phyloP scores from a whole-genome alignment of 2,113 vertebrate species.

The Syrmaticus mikado region DNA sequence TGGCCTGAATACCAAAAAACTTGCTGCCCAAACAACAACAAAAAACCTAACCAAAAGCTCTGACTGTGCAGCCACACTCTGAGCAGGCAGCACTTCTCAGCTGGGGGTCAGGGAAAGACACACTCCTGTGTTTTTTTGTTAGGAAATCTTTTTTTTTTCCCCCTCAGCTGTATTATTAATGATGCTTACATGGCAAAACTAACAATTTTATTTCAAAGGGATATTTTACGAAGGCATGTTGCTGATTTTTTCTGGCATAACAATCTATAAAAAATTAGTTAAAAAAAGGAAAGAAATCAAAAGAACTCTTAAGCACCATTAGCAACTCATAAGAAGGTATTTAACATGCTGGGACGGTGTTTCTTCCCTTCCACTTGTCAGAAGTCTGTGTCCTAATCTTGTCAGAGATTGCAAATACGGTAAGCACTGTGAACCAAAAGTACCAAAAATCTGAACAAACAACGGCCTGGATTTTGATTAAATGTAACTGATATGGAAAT shows the following conservation, averaged over 20 bases:
- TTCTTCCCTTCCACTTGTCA: not conserved
- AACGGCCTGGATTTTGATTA: not conserved
- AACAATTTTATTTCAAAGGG: conserved; percentile 45
- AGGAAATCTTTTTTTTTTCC: not conserved
- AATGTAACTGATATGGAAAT: not conserved
- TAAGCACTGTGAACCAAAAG: not conserved
- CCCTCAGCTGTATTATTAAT: conserved; percentile 20
- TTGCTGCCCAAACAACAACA: not conserved
- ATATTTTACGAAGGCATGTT: not conserved
- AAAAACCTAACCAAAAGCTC: not conserved
- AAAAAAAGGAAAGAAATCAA: conserved; percentile 11
- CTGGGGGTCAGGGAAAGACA: not conserved
- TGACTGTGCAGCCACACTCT: conserved; percentile 14
- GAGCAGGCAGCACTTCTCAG: not conserved
- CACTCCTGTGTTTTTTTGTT: not conserved
- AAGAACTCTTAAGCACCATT: not conserved
- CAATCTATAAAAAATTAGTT: not conserved
- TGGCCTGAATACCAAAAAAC: conserved; percentile 27
- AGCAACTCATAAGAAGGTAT: not conserved
- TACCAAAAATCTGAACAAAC: not conserved
- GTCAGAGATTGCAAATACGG: not conserved
- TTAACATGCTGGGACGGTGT: not conserved
- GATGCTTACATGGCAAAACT: conserved; percentile 52
- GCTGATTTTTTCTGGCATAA: not conserved
- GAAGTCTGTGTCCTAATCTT: not conserved